Evolutionary conservation across 1,140 invertebrate species (phyloP).

Genomic region (Tetragnatha versicolor): DNA sequence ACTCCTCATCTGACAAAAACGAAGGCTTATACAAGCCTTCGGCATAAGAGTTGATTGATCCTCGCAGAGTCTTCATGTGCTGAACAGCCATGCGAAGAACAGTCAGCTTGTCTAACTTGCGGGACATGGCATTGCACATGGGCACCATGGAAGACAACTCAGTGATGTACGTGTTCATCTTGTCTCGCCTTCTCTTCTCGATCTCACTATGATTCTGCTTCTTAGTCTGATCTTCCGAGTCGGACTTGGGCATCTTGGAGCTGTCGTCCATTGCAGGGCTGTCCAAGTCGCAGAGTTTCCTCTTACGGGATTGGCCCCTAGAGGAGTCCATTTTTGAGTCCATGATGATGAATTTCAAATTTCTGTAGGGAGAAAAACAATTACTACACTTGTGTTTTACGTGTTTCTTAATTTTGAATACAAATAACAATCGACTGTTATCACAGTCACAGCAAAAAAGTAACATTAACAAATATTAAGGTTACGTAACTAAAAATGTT

Average conservation of each 20-base stretch:
- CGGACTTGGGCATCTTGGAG: slow-evolving; percentile 3
- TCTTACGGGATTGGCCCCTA: slow-evolving; percentile 16
- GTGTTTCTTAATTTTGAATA: no score
- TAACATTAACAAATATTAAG: no score
- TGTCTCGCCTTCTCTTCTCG: slow-evolving; percentile 90
- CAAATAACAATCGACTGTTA: no score
- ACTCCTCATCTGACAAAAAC: slow-evolving; percentile 87
- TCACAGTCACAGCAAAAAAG: no score
- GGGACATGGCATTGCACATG: slow-evolving; percentile 90
- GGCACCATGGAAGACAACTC: slow-evolving; percentile 90
- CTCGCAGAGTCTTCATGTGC: slow-evolving; percentile 77
- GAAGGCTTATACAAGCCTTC: slow-evolving; percentile 84
- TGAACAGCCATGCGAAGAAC: slow-evolving; percentile 93
- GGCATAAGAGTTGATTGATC: slow-evolving; percentile 79
- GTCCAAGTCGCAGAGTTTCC: slow-evolving; percentile 15
- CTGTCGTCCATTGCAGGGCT: background rate
- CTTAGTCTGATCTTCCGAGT: slow-evolving; percentile 39
- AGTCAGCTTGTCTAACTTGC: slow-evolving; percentile 92
- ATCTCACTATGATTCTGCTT: slow-evolving; percentile 93
- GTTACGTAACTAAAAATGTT: no score
- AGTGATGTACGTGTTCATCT: slow-evolving; percentile 95
- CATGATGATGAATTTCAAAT: no score
- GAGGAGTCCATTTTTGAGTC: slow-evolving; percentile 28
- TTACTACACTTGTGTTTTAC: no score
- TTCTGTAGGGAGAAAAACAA: no score